Evolutionary conservation across 2,797 vertebrate species (phyloP).

Genomic region (Ctenochaetus hawaiiensis): DNA sequence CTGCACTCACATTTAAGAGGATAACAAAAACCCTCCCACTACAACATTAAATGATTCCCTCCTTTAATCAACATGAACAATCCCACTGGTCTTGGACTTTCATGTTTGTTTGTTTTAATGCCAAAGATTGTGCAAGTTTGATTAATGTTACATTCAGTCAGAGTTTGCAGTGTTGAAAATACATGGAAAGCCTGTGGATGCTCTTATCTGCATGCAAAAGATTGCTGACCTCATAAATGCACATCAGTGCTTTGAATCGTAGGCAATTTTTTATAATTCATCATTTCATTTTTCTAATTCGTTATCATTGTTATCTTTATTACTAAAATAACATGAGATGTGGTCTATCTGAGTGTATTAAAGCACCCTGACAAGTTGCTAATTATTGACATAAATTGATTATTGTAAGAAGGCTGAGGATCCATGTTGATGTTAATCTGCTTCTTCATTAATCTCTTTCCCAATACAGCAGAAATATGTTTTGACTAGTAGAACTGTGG

Average conservation of each 20-base stretch:
- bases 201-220: background rate
- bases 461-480: constrained; percentile 19
- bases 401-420: constrained; percentile 15
- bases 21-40: background rate
- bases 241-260: background rate
- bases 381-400: constrained; percentile 28
- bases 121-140: background rate
- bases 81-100: background rate
- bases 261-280: background rate
- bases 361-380: constrained; percentile 2
- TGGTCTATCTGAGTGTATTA: background rate
- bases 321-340: background rate
- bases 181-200: background rate
- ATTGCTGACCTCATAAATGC: background rate
- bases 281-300: background rate
- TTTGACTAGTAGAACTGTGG: background rate
- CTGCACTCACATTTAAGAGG: background rate
- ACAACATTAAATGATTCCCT: background rate
- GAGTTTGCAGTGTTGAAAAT: background rate
- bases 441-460: constrained; percentile 24
- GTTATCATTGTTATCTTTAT: background rate
- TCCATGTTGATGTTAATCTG: constrained; percentile 18
- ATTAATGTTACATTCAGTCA: constrained; percentile 2
- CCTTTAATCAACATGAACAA: background rate
- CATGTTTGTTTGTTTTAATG: background rate